Percentiles rank a stretch among this genome's conserved stretches.
These are phyloP conservation scores for Bufo gargarizans DNA, from an alignment of 2,113 vertebrate genomes.

Conservation along the genomic window DNA sequence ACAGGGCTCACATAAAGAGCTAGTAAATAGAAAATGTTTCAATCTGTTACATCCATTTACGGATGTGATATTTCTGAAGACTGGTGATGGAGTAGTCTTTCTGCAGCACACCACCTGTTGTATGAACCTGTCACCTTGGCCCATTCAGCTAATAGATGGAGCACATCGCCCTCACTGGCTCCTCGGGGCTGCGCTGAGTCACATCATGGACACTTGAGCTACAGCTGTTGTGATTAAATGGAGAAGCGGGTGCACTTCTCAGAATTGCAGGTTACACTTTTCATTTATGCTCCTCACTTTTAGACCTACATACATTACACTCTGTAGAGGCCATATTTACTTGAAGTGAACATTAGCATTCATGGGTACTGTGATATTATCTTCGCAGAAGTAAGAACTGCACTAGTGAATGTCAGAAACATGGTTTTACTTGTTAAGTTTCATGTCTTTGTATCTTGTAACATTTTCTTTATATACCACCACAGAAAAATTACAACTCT, in stretches of 20 bases:
- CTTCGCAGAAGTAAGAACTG: too few species aligned
- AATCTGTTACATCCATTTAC: background rate
- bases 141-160: background rate
- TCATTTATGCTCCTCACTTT: too few species aligned
- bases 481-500: too few species aligned
- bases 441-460: too few species aligned
- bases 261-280: too few species aligned
- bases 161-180: background rate
- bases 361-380: too few species aligned
- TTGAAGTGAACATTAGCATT: too few species aligned
- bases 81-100: background rate
- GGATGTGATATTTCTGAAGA: background rate
- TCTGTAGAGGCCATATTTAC: too few species aligned
- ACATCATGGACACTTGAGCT: constrained; percentile 27
- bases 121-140: constrained; percentile 13
- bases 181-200: background rate
- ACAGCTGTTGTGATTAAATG: constrained; percentile 35
- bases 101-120: constrained; percentile 28
- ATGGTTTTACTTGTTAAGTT: too few species aligned
- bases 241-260: background rate
- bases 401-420: too few species aligned
- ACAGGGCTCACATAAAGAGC: background rate
- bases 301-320: too few species aligned
- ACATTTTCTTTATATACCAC: too few species aligned
- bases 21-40: background rate